A percentile compares a stretch with the other conserved stretches of the same genome.
These are phyloP conservation scores for Hiodon alosoides DNA, from an alignment of 2,113 vertebrate genomes.

Conservation along the genomic window DNA sequence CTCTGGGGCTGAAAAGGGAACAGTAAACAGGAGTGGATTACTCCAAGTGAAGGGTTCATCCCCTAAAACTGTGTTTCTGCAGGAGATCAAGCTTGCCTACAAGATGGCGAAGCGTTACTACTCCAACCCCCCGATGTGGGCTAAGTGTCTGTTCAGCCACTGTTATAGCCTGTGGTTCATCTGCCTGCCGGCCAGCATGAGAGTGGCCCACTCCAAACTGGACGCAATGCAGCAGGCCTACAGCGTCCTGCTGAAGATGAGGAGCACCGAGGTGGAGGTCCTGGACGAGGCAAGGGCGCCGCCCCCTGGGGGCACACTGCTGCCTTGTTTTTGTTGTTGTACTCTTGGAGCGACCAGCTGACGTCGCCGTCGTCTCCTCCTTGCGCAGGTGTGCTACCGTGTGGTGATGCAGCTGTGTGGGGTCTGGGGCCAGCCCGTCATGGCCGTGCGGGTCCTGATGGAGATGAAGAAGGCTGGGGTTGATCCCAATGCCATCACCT, in stretches of 20 bases:
- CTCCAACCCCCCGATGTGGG: slow-evolving; percentile 79
- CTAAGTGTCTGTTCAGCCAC: slow-evolving; percentile 89
- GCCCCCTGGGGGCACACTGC: not conserved
- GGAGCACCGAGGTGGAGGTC: slow-evolving; percentile 83
- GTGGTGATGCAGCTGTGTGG: slow-evolving; percentile 97
- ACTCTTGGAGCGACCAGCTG: no score
- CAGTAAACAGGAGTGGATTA: not conserved
- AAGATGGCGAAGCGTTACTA: slow-evolving; percentile 86
- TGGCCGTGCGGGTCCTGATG: slow-evolving; percentile 89
- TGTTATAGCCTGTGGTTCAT: slow-evolving; percentile 98
- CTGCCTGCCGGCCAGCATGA: slow-evolving; percentile 83
- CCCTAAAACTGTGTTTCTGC: slow-evolving; percentile 24
- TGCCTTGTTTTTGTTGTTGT: not conserved
- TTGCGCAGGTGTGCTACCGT: slow-evolving; percentile 86
- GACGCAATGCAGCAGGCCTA: slow-evolving; percentile 86
- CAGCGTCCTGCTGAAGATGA: slow-evolving; percentile 87
- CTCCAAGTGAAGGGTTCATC: not conserved
- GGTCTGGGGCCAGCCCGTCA: slow-evolving; percentile 83
- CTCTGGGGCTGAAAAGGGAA: not conserved
- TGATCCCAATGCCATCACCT: slow-evolving; percentile 93
- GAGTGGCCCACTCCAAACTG: slow-evolving; percentile 77
- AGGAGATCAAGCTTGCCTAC: slow-evolving; percentile 94
- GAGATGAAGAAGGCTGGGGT: slow-evolving; percentile 95
- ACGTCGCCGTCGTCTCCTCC: slow-evolving; percentile 8
- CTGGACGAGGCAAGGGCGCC: slow-evolving; percentile 78